Conservation (phyloP, 2,888 invertebrate genomes). For the Acanthosepion pharaonis region DNA sequence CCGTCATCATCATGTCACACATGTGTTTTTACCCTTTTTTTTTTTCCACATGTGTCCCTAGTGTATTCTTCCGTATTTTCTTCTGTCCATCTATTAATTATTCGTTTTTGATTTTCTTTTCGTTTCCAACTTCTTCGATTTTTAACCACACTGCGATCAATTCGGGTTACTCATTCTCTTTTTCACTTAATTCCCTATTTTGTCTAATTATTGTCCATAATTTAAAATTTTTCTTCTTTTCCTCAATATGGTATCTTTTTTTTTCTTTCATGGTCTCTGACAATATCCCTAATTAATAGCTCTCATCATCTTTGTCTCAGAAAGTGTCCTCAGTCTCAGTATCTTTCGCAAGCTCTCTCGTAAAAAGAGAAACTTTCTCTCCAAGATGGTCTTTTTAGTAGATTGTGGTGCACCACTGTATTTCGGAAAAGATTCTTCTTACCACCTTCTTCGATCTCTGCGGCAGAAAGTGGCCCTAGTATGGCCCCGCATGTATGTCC, state of each 20-base stretch:
- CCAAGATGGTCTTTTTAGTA: too few relatives aligned
- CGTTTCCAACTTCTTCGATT: not conserved
- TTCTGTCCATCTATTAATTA: too few relatives aligned
- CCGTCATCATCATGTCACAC: not conserved
- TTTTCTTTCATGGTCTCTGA: not conserved
- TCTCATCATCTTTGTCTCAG: too few relatives aligned
- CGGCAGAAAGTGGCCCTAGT: too few relatives aligned
- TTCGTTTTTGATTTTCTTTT: not conserved
- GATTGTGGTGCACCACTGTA: too few relatives aligned
- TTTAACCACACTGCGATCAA: not conserved
- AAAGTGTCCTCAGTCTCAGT: too few relatives aligned
- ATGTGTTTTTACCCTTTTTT: not conserved
- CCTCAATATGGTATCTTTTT: not conserved
- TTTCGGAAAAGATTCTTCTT: too few relatives aligned
- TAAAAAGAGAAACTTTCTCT: too few relatives aligned
- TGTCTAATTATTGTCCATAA: not conserved
- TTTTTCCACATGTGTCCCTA: slow-evolving; percentile 2
- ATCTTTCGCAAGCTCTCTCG: too few relatives aligned
- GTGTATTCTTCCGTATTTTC: slow-evolving; percentile 33
- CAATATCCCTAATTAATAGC: not conserved
- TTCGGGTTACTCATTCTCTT: not conserved
- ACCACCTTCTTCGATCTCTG: too few relatives aligned
- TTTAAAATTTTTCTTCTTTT: not conserved
- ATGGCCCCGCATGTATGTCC: too few relatives aligned
- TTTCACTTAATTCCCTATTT: not conserved